A percentile compares a stretch with the other conserved stretches of the same genome.
Evolutionary conservation across 2,888 invertebrate genomes (phyloP).

Genomic region (Dolichomitus sp.): DNA sequence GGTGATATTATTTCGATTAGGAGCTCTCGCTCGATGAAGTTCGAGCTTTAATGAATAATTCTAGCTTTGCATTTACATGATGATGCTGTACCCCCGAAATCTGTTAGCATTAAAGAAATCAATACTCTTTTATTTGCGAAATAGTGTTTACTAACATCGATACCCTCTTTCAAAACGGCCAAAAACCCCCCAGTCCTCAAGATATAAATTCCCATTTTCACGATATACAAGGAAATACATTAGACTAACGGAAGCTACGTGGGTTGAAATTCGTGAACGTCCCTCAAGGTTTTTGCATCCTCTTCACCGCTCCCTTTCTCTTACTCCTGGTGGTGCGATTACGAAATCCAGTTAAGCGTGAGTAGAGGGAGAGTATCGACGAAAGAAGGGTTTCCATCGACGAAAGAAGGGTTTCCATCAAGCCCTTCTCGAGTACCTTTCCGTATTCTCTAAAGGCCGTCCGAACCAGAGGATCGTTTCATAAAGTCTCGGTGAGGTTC

Average conservation of each 20-base stretch:
- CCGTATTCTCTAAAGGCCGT: conserved; percentile 61
- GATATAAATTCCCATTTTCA: conserved; percentile 63
- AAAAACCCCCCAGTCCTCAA: conserved; percentile 33
- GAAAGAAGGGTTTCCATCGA: conserved; percentile 43
- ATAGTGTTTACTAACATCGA: background rate
- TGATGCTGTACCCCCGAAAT: conserved; percentile 9
- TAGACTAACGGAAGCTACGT: conserved; percentile 53
- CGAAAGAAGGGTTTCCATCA: conserved; percentile 42
- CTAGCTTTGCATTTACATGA: background rate
- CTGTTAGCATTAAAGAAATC: background rate
- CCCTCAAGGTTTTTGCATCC: conserved; percentile 37
- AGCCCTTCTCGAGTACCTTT: conserved; percentile 60
- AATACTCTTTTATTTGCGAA: background rate
- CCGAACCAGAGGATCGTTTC: conserved; percentile 61
- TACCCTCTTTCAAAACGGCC: background rate
- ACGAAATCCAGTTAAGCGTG: conserved; percentile 46
- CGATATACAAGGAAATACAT: conserved; percentile 56
- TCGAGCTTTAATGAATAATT: conserved; percentile 35
- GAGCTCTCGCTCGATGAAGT: conserved; percentile 4
- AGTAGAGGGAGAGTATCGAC: conserved; percentile 32
- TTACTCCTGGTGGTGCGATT: conserved; percentile 37
- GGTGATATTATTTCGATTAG: conserved; percentile 24
- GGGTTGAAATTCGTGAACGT: conserved; percentile 47
- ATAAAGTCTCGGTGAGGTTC: conserved; percentile 56
- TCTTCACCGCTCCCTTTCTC: conserved; percentile 22